phyloP scores from a whole-genome alignment of 2,888 invertebrate species.

The Blomia tropicalis region DNA sequence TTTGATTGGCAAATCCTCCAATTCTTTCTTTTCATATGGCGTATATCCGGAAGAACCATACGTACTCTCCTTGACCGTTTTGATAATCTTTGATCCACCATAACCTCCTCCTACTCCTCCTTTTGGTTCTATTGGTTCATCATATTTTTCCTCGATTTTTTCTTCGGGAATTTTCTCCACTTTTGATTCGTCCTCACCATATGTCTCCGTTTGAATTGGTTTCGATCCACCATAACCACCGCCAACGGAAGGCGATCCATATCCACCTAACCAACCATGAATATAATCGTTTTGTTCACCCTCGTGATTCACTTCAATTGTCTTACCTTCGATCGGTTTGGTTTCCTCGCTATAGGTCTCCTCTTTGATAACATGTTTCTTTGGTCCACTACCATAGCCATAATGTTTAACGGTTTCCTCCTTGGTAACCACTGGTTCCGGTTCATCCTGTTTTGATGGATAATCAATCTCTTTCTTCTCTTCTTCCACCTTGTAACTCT shows the following conservation, averaged over 20 bases:
- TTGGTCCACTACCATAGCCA: neutral
- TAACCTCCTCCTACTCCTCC: slow-evolving; percentile 3
- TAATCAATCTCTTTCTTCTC: neutral
- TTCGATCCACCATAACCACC: neutral
- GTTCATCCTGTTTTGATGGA: neutral
- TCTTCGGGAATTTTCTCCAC: too few species aligned
- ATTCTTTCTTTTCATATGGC: too few species aligned
- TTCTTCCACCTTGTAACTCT: neutral
- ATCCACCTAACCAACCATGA: neutral
- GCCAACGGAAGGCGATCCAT: neutral
- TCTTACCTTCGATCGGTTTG: neutral
- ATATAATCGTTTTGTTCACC: neutral
- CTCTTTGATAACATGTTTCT: neutral
- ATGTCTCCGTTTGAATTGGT: neutral
- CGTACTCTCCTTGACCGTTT: neutral
- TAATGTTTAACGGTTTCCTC: neutral
- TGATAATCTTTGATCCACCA: neutral
- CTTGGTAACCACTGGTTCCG: neutral
- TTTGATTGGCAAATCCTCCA: too few species aligned
- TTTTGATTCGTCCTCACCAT: neutral
- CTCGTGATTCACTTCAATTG: neutral
- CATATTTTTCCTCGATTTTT: neutral
- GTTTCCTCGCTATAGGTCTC: neutral
- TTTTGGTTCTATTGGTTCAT: neutral
- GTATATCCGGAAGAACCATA: too few species aligned